Base-by-base conservation (phyloP, 2,888 invertebrate genomes). In the Oscheius onirici region DNA sequence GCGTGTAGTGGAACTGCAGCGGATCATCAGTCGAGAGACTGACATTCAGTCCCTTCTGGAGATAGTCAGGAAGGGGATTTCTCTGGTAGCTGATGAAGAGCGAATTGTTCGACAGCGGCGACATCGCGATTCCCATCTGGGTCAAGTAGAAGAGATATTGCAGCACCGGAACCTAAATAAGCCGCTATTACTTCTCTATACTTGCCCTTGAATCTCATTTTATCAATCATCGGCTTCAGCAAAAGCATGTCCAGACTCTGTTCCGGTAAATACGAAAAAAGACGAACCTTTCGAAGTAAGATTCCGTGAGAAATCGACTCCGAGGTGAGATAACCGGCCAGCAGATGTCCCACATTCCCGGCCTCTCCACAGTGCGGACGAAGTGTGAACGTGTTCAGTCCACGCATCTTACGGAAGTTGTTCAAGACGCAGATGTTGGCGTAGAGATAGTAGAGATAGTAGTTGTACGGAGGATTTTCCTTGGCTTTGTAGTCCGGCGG, bases 241-340 rank as follows among this genome's bases (percentile, higher is more conserved):
- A n/a, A n/a, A n/a, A n/a, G n/a, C n/a, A n/a, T n/a, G n/a, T n/a
- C n/a, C n/a, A n/a, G n/a, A n/a, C n/a, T n/a, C n/a, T 13, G 3
- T 20, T n/a, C 22, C 24, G 10, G 10, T 26, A 28, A 52, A 28
- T 44, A 5, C 24, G 43, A 11, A 46, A 11, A 43, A 34, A 3
- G 3, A 3, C 69, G 13, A 13, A 81, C 94, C 92, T 99, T 99
- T 84, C 99, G 91, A 40, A 99, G 91, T 69, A 99, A 90, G 74
- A 99, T 90, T n/a, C 99, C 99, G 88, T 99, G 99, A 0, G 96
- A 95, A 87, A 99, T 99, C 89, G 96, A 97, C 89, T 99, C 97
- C 0, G 96, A 94, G 88, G 97, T 92, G 91, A 99, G 92, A 89
- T 94, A 99, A 8, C 95, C 96, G 85, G 96, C 94, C 0, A 99